Conservation (phyloP, 2,797 vertebrate genomes). For the Pangasius macronema region DNA sequence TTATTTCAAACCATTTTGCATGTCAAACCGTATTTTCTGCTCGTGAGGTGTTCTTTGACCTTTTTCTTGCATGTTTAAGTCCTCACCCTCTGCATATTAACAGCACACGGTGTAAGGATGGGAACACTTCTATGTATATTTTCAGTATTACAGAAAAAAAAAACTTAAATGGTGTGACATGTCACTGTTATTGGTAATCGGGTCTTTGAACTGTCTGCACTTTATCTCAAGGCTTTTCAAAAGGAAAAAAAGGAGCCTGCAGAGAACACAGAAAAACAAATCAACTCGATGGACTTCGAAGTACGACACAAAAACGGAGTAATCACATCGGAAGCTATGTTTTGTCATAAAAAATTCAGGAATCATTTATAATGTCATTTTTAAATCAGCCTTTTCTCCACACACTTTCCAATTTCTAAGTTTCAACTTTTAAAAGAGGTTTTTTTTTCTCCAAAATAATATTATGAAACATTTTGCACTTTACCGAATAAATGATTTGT, state of each 20-base stretch:
- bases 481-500: background rate
- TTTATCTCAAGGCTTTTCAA: background rate
- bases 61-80: background rate
- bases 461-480: background rate
- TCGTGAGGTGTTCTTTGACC: background rate
- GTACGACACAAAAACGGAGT: too few species aligned
- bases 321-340: too few species aligned
- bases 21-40: background rate
- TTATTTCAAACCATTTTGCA: constrained; percentile 18
- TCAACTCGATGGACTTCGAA: too few species aligned
- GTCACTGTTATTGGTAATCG: background rate
- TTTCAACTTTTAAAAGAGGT: background rate
- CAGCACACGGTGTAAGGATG: too few species aligned
- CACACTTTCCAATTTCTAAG: background rate
- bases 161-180: background rate
- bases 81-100: background rate
- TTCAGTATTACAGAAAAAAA: background rate
- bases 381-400: background rate
- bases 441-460: background rate
- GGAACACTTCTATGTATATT: background rate
- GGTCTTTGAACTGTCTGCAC: background rate
- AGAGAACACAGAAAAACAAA: background rate
- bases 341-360: too few species aligned
- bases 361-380: background rate
- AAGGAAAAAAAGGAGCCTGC: background rate